Evolutionary conservation across 1,140 invertebrate species (phyloP), one percentile per base, ranked within the genome.

Genomic region (Leguminivora glycinivorella): DNA sequence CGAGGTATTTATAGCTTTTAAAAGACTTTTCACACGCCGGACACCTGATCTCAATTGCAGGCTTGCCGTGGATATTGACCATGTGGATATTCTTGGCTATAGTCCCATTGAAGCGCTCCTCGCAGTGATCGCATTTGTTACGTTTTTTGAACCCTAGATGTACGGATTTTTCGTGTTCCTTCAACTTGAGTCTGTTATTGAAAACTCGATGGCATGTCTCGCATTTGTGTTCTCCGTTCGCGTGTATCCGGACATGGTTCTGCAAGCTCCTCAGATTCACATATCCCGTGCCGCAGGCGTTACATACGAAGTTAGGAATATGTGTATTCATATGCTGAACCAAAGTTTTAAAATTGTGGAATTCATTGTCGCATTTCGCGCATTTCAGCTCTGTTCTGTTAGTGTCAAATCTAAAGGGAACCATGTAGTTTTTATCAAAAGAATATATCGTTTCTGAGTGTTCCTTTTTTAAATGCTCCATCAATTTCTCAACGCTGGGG

Each of bases 21-120:
- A 88, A 92, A n/a, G 67, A 72, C 52, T 86, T 87, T 1, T 83
- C 82, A 69, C 90, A 92, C 5, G 81, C 83, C 26, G 83, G 79
- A 60, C 89, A 91, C 69, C 84, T 84, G 0, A 85, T 78, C 0
- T 73, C 76, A 0, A 79, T 77, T 0, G 76, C 75, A n/a, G 80
- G 77, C 9, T 85, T 73, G 2, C 82, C 82, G 58, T 92, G 90
- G 4, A 83, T 72, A 31, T 88, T 63, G 1, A 71, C 38, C 31
- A 79, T 63, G 58, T 79, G 78, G n/a, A 70, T 70, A 10, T 52
- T 67, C 56, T 73, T 63, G 47, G 67, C 56, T 47, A 71, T 69
- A 70, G 69, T 73, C 0, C 26, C 58, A 26, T 34, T 47, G 40
- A 79, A 79, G 66, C 73, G 70, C 69, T 77, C 72, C 2, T 72